Evolutionary conservation across 2,797 vertebrate genomes (phyloP), one percentile per base, ranked within the genome.

Genomic region (Odontamblyopus rebecca): DNA sequence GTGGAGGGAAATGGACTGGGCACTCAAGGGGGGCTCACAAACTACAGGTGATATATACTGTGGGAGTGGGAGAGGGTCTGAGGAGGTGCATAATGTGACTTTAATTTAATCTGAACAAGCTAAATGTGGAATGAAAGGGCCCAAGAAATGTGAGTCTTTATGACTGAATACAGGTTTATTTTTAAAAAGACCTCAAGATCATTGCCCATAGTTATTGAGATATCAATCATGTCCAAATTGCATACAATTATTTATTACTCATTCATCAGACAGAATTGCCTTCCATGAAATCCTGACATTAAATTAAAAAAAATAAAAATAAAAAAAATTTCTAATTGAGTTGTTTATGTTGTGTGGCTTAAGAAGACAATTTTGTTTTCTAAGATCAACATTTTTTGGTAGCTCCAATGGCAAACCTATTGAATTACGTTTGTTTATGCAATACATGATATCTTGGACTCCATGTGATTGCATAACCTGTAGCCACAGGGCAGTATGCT

Each of bases 41-140:
- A 78, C 72, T 73, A 77, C 85, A 90, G 82, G 82, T 83, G 80
- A 78, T 83, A 75, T 67, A 32, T 9, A 72, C 53, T 63, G 48
- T 67, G 66, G 80, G 83, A 65, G 70, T 71, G 23, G 66, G 29
- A 63, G 72, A 70, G 81, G 62, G 72, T 60, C 80, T 82, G 61
- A 61, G 61, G 56, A 12, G 69, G 83, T 71, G 68, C 77, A 67
- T 78, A 76, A 79, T 72, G 76, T 91, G 89, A 91, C 73, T 88
- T 74, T 92, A 85, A 92, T 91, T 87, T 85, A 86, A 89, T 87
- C 85, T 89, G 89, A 91, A 89, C 83, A 86, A 87, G 81, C 80
- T 87, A 80, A 86, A 86, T 86, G 79, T 79, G 74, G 83, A 79
- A 66, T 54, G 69, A 56, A 80, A 62, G 71, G 72, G 61, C 82